Evolutionary conservation across 2,113 vertebrate genomes (phyloP), one percentile per base, ranked within the genome.

Genomic region (Glaucidium brasilianum): DNA sequence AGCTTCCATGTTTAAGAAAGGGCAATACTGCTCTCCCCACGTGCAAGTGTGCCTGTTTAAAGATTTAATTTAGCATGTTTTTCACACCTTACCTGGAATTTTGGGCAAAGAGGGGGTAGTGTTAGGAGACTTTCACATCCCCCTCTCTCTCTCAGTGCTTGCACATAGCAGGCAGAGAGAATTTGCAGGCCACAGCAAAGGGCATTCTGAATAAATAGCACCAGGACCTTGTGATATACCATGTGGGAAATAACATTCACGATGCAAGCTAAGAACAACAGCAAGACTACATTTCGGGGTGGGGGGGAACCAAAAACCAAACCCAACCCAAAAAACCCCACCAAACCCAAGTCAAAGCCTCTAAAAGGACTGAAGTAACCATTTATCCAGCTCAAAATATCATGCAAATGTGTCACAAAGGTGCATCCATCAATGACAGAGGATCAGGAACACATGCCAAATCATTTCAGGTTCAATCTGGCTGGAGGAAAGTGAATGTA

Each of bases 281-380:
- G 50, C 26, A 74, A 68, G 60, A 80, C 22, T 79, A 77, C 15
- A 11, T 67, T 94, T n/a, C n/a, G n/a, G n/a, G n/a, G n/a, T n/a
- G n/a, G n/a, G n/a, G n/a, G n/a, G n/a, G n/a, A n/a, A n/a, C n/a
- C n/a, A n/a, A n/a, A n/a, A n/a, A n/a, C n/a, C n/a, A n/a, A n/a
- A n/a, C n/a, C n/a, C n/a, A n/a, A n/a, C n/a, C n/a, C n/a, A n/a
- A n/a, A n/a, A n/a, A n/a, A n/a, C n/a, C n/a, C n/a, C n/a, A n/a
- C n/a, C n/a, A n/a, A 88, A 69, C 45, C 49, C 19, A 84, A 92
- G 45, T 37, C 37, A 72, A 77, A 77, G 14, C 76, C 76, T 56
- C 68, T 83, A 62, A 93, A 96, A 94, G 30, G 68, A 91, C 68
- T 86, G 60, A 92, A 77, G 32, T 56, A 72, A 85, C 58, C 66